Base-by-base conservation (phyloP, 2,888 invertebrate species). In the Saturnia japonica region DNA sequence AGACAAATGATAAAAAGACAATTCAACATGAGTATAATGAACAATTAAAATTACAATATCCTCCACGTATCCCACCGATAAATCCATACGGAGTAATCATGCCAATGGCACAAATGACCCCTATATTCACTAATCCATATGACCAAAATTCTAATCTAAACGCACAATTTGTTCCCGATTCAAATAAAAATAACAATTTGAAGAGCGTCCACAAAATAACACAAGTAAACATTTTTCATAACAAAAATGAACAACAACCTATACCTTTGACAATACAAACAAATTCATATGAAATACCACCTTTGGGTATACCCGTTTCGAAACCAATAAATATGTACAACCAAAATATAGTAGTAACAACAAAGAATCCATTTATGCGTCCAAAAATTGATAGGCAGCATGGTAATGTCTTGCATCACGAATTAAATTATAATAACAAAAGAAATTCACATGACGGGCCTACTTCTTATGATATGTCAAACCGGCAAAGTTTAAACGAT, bases 201-300 rank as follows among this genome's bases (percentile, higher is more conserved):
- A 67, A 25, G 69, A 73, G 19, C 57, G 62, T 64, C 4, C 72
- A 71, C 28, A 71, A 71, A 70, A 70, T 75, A 66, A 70, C 71
- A 28, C 74, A 75, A 71, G 51, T 71, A 11, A 71, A 74, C 66
- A 73, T 73, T 22, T 73, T 54, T 69, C 71, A 76, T 19, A 67
- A 60, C 8, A 74, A 64, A 68, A 40, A 64, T 54, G 19, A 60
- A 12, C 40, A 22, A 69, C 79, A 40, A 68, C 54, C 60, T 34
- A 54, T 62, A 16, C 79, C 90, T 0, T 80, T 86, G 47, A 89
- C 86, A 47, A 80, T 92, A 73, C 93, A 93, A 76, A 92, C 92
- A 0, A 90, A 93, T 76, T 84, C 84, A 1, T 76, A 82, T 12
- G 88, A 89, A 76, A 85, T 93, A 71, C 83, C 87, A 28, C 91